Evolutionary conservation across 1,140 invertebrate species (phyloP), one percentile per base, ranked within the genome.

Genomic region (Philopotamus ludificatus): DNA sequence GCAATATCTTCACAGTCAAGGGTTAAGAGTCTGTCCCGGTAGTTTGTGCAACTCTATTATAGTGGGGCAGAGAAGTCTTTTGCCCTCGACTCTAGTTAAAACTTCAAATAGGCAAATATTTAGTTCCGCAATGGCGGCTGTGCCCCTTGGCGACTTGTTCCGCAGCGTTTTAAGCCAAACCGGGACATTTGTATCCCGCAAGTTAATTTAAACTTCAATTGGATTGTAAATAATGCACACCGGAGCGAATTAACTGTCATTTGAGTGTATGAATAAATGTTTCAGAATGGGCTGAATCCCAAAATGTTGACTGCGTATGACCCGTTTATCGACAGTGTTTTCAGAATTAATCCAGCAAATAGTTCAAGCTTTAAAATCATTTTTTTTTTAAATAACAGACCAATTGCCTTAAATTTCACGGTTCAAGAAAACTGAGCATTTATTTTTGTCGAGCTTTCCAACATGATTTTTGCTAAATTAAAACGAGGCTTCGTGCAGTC

Each of bases 201-300:
- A 60, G 57, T 60, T 47, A 47, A 60, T 60, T 60, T 60, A 60
- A 60, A 60, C 57, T 60, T 60, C 15, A 60, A 60, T 60, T 60
- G 23, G 44, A 42, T 60, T 8, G 15, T 16, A 39, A 60, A 26
- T 60, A 22, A 60, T 57, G 54, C 39, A 23, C 4, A 34, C 28
- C 4, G 28, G 28, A 12, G 4, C 4, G 12, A 34, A 34, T 34
- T 34, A 34, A n/a, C n/a, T n/a, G n/a, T n/a, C n/a, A n/a, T n/a
- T n/a, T n/a, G n/a, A n/a, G n/a, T n/a, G n/a, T n/a, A n/a, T n/a
- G n/a, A n/a, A n/a, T n/a, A n/a, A n/a, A n/a, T n/a, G n/a, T n/a
- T n/a, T n/a, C n/a, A n/a, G n/a, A n/a, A n/a, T n/a, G n/a, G n/a
- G n/a, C n/a, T n/a, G n/a, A n/a, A n/a, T n/a, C n/a, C n/a, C n/a